These are phyloP conservation scores for Callyntrura guangdongensis DNA, from an alignment of 2,888 invertebrate genomes.

Conservation along the genomic window DNA sequence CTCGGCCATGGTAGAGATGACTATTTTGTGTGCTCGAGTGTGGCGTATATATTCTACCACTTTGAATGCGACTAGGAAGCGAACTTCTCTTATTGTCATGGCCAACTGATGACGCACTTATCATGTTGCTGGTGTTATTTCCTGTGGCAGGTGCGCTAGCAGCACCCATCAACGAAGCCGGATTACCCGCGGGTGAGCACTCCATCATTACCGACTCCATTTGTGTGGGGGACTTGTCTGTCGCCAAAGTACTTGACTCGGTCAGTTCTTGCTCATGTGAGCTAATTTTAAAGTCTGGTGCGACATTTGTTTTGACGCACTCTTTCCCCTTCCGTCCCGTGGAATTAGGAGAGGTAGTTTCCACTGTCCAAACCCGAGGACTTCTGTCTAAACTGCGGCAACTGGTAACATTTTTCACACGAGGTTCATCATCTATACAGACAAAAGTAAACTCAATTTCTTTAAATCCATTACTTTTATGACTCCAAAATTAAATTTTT, in stretches of 20 bases:
- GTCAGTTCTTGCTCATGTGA: conserved; percentile 72
- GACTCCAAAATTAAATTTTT: too few species aligned
- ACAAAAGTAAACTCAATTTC: background rate
- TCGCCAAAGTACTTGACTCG: conserved; percentile 22
- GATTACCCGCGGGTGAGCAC: conserved; percentile 80
- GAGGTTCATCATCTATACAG: conserved; percentile 69
- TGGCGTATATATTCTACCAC: conserved; percentile 74
- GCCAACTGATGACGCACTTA: conserved; percentile 36
- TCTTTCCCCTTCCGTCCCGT: conserved; percentile 42
- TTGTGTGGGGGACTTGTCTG: conserved; percentile 67
- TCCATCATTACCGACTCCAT: conserved; percentile 78
- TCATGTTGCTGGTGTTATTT: conserved; percentile 48
- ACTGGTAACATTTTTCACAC: conserved; percentile 62
- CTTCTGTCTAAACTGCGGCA: conserved; percentile 75
- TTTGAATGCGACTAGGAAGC: conserved; percentile 44
- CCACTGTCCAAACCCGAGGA: conserved; percentile 84
- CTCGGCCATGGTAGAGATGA: conserved; percentile 58
- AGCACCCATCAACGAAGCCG: conserved; percentile 80
- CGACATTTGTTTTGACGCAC: conserved; percentile 34
- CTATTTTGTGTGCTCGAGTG: conserved; percentile 50
- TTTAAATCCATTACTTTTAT: background rate
- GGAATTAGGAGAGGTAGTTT: conserved; percentile 75
- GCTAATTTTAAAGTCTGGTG: conserved; percentile 58
- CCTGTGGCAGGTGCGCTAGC: conserved; percentile 65
- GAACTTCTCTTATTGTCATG: conserved; percentile 63